These are phyloP conservation scores for Tetragnatha montana DNA, from an alignment of 2,888 invertebrate genomes.

Conservation along the genomic window DNA sequence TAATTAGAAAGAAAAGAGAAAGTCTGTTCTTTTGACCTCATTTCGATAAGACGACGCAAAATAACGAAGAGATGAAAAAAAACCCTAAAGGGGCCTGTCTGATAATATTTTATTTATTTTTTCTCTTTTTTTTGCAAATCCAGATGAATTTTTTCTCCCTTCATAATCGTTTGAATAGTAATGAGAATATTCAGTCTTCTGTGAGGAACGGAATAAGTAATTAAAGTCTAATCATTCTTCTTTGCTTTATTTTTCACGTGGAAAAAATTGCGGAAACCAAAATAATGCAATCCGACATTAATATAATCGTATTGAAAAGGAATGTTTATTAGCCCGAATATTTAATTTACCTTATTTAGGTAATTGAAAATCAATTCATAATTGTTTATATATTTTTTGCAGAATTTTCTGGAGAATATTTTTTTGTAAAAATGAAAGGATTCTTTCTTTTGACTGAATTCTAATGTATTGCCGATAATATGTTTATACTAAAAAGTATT, in stretches of 20 bases:
- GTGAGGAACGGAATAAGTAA: slow-evolving; percentile 35
- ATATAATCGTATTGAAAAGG: slow-evolving; percentile 13
- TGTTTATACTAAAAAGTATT: too few relatives aligned
- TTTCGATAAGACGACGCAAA: slow-evolving; percentile 20
- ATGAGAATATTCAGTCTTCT: slow-evolving; percentile 38
- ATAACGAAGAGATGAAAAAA: neutral
- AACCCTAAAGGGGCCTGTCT: neutral
- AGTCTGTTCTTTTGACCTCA: slow-evolving; percentile 46
- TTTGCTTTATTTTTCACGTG: neutral
- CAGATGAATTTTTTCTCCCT: neutral
- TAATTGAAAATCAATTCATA: neutral
- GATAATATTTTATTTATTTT: slow-evolving; percentile 38
- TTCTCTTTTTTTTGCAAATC: neutral
- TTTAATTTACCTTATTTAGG: slow-evolving; percentile 19
- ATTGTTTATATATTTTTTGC: neutral
- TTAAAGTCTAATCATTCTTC: slow-evolving; percentile 30
- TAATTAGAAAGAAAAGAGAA: slow-evolving; percentile 45
- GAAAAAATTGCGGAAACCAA: neutral
- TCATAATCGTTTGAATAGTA: slow-evolving; percentile 36
- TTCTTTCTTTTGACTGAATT: too few relatives aligned
- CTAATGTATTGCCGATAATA: too few relatives aligned
- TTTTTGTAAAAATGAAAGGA: too few relatives aligned
- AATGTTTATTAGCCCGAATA: slow-evolving; percentile 18
- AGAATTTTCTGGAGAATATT: neutral
- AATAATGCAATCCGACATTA: slow-evolving; percentile 3